phyloP scores from a whole-genome alignment of 1,140 invertebrate species.

The Aphaenogaster rudis region DNA sequence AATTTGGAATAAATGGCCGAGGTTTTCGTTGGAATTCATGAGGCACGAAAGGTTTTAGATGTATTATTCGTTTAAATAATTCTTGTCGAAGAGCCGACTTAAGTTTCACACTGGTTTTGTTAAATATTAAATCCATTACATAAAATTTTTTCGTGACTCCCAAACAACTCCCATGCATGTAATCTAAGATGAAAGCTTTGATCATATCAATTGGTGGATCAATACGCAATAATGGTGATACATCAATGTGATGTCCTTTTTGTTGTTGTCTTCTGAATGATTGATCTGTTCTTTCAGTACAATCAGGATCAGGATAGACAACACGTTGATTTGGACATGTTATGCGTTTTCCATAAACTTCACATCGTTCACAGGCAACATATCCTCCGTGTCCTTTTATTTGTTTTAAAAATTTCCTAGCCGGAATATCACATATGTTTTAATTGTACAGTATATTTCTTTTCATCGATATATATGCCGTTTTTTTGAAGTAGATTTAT shows the following conservation, averaged over 20 bases:
- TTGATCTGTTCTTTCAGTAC: background rate
- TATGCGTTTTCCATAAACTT: background rate
- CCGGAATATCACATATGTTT: background rate
- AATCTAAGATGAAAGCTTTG: background rate
- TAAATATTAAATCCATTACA: background rate
- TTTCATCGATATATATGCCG: background rate
- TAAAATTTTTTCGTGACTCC: background rate
- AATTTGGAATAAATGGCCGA: background rate
- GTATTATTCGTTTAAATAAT: background rate
- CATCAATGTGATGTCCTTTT: background rate
- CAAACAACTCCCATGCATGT: background rate
- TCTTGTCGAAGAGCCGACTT: background rate
- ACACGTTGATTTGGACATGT: background rate
- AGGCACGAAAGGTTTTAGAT: background rate
- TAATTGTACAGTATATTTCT: background rate
- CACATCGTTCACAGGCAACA: background rate
- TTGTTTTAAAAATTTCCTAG: slow-evolving; percentile 1
- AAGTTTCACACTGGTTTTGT: background rate
- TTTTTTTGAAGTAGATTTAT: background rate
- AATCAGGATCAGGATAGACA: background rate
- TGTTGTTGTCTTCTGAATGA: background rate
- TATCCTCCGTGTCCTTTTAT: slow-evolving; percentile 1
- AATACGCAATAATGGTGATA: background rate
- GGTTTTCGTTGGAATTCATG: background rate
- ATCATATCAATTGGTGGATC: background rate